Evolutionary conservation across 1,140 invertebrate species (phyloP).

Genomic region (Musca vetustissima): DNA sequence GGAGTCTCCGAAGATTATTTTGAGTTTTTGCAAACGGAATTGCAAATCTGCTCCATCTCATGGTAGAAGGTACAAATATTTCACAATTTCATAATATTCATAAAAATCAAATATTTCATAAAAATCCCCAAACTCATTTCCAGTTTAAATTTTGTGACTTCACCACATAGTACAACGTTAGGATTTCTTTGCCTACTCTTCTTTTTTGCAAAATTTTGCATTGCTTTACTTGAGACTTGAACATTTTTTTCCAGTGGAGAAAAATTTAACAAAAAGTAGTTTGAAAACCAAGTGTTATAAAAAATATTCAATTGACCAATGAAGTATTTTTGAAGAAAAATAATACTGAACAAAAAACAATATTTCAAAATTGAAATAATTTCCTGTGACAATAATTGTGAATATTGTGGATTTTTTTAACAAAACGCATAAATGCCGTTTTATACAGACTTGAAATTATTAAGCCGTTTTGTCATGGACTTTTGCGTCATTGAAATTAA

Average conservation of each 20-base stretch:
- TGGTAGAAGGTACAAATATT: too few species aligned
- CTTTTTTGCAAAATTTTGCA: too few species aligned
- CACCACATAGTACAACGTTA: not conserved
- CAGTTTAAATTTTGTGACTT: not conserved
- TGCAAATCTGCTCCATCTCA: too few species aligned
- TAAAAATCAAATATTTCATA: not conserved
- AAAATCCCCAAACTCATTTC: not conserved
- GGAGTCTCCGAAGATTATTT: too few species aligned
- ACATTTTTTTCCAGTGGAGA: too few species aligned
- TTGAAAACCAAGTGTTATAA: not conserved
- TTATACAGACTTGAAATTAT: conserved; percentile 45
- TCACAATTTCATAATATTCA: too few species aligned
- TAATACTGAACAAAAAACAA: too few species aligned
- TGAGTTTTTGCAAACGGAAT: too few species aligned
- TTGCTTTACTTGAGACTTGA: too few species aligned
- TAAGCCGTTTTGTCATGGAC: conserved; percentile 51
- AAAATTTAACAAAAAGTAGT: too few species aligned
- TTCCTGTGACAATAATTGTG: not conserved
- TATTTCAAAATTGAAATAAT: conserved; percentile 11
- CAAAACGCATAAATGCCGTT: conserved; percentile 43
- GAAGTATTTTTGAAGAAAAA: not conserved
- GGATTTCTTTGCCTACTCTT: not conserved
- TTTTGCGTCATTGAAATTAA: conserved; percentile 45
- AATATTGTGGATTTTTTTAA: not conserved
- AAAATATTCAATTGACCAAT: not conserved